Conservation (phyloP, 2,888 invertebrate species). For the Orgyia antiqua region DNA sequence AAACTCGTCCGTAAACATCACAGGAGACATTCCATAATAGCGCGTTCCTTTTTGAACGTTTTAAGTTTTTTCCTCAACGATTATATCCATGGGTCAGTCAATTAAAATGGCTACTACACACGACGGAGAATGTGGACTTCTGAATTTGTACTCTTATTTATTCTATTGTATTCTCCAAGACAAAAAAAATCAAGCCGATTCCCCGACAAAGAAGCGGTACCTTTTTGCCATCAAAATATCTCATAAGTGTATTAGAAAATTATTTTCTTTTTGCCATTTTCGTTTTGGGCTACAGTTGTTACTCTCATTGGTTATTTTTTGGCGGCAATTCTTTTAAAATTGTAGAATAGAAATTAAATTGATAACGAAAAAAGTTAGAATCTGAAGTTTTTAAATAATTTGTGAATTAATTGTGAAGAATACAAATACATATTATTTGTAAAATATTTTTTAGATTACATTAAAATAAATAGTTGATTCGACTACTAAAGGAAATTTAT, state of each 20-base stretch:
- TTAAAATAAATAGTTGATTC: no score
- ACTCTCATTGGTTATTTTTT: constrained; percentile 24
- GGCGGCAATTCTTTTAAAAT: constrained; percentile 10
- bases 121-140: constrained; percentile 55
- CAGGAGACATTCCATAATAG: constrained; percentile 64
- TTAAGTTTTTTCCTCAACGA: constrained; percentile 38
- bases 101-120: constrained; percentile 74
- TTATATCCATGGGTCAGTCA: constrained; percentile 56
- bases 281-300: constrained; percentile 38
- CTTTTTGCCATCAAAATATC: constrained; percentile 53
- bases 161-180: constrained; percentile 55
- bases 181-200: constrained; percentile 47
- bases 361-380: no score
- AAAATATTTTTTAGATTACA: no score
- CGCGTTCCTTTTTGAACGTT: constrained; percentile 38
- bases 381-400: no score
- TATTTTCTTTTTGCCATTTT: constrained; percentile 45
- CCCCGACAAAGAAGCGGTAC: constrained; percentile 63
- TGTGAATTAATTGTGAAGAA: no score
- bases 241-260: constrained; percentile 69
- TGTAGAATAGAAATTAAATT: constrained; percentile 13
- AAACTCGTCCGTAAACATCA: constrained; percentile 40
- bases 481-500: no score
- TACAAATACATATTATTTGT: no score
- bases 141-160: constrained; percentile 55